Base-by-base conservation (phyloP, 2,797 vertebrate genomes). In the Otus scops region DNA sequence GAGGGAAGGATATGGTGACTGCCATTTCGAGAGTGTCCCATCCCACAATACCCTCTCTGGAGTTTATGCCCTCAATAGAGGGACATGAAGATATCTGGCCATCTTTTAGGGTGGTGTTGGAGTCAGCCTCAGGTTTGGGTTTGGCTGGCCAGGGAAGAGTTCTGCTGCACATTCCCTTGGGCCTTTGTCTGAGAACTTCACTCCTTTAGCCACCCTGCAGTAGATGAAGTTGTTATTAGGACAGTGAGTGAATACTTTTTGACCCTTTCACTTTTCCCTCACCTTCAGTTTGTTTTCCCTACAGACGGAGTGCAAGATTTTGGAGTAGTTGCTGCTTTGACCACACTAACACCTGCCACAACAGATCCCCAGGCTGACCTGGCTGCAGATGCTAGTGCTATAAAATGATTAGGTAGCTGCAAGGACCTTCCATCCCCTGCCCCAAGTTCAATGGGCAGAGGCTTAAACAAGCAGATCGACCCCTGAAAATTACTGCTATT, bases 51-150 rank as follows among this genome's bases (percentile, higher is more conserved):
- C 10, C 34, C 18, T 60, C 23, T 48, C 17, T 43, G 12, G 19
- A 61, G 20, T 23, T 1, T 67, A 16, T 47, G 50, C 19, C 38
- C 54, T 73, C 19, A 56, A 18, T 20, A 30, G 27, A 36, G n/a
- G 38, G 56, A 36, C 0, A 1, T 12, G 21, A 45, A 4, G 10
- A 9, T 34, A 47, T 38, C 27, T n/a, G 41, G 15, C 9, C 17
- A 16, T n/a, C 45, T 81, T 81, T 64, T 17, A 70, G 24, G 15
- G 28, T 1, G 3, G 22, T 1, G 0, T 4, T 79, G 30, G 60
- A 68, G 9, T 67, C n/a, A 39, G 22, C 13, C 30, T 90, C 45
- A 56, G 28, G 14, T 53, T 43, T 57, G 2, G 41, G 13, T 89
- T 70, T 53, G 28, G 23, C 38, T 39, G 51, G 16, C 10, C 28